Evolutionary conservation across 1,140 invertebrate species (phyloP).

Genomic region (Lycorma delicatula): DNA sequence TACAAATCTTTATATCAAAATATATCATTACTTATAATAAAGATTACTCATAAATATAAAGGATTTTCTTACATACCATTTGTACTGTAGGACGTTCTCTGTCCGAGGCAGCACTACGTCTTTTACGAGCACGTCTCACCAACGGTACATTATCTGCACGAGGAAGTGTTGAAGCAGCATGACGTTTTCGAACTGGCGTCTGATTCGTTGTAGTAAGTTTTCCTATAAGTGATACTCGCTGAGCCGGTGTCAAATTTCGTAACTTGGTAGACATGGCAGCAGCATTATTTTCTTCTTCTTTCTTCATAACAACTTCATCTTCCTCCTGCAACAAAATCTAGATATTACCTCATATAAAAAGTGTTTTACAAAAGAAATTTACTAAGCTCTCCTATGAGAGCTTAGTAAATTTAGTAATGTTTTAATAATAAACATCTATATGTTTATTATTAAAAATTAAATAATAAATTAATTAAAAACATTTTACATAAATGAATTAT

Average conservation of each 20-base stretch:
- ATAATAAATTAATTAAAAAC: no score
- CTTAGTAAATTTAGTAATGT: no score
- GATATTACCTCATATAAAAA: no score
- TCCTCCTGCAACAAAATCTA: no score
- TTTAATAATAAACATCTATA: no score
- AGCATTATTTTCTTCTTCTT: conserved; percentile 9
- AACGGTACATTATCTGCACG: not conserved
- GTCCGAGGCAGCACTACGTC: conserved; percentile 39
- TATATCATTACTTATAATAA: no score
- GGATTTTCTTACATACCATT: not conserved
- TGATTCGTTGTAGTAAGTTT: conserved; percentile 31
- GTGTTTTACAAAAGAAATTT: no score
- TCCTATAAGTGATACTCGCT: conserved; percentile 38
- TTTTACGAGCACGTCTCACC: conserved; percentile 40
- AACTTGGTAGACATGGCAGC: conserved; percentile 11
- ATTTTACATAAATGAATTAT: no score
- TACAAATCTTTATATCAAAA: no score
- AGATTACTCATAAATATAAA: no score
- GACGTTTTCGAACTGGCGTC: conserved; percentile 31
- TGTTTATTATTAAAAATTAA: no score
- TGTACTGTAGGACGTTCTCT: not conserved
- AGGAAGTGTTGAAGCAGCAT: conserved; percentile 22
- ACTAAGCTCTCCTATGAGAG: no score
- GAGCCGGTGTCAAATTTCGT: conserved; percentile 35
- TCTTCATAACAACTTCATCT: conserved; percentile 14